A percentile compares a stretch with the other conserved stretches of the same genome.
Evolutionary conservation across 2,888 invertebrate species (phyloP).

Genomic region (Sesia apiformis): DNA sequence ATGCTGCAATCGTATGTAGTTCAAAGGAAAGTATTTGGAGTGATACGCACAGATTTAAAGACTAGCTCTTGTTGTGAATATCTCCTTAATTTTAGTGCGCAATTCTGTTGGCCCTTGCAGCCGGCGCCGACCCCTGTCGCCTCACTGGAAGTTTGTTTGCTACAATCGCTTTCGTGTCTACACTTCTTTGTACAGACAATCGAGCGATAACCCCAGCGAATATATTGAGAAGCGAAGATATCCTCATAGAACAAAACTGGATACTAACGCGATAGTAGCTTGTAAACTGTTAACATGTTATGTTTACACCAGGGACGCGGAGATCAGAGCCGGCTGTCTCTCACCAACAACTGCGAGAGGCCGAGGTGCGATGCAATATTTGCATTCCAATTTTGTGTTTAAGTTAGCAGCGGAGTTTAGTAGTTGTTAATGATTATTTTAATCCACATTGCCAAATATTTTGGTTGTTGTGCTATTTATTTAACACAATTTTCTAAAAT

Average conservation of each 20-base stretch:
- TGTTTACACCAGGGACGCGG: background rate
- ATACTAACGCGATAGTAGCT: no score
- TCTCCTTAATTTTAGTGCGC: slow-evolving; percentile 33
- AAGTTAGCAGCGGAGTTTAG: slow-evolving; percentile 61
- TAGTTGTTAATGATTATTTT: slow-evolving; percentile 62
- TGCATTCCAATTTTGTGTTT: slow-evolving; percentile 72
- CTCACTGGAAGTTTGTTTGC: no score
- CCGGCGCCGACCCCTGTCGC: slow-evolving; percentile 6
- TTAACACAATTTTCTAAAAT: slow-evolving; percentile 51
- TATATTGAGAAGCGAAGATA: no score
- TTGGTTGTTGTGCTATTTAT: slow-evolving; percentile 73
- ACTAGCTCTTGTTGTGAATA: slow-evolving; percentile 50
- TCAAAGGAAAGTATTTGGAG: slow-evolving; percentile 47
- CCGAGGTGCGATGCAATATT: slow-evolving; percentile 71
- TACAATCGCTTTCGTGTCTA: no score
- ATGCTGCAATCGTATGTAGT: slow-evolving; percentile 66
- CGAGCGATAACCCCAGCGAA: no score
- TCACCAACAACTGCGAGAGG: slow-evolving; percentile 19
- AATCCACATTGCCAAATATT: slow-evolving; percentile 68
- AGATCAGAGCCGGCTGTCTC: background rate
- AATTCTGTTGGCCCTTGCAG: slow-evolving; percentile 18
- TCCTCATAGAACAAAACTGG: no score
- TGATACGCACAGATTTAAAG: slow-evolving; percentile 62
- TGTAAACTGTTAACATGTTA: background rate
- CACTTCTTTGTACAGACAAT: no score